Conservation (phyloP, 2,888 invertebrate species). For the Lydus trimaculatus region DNA sequence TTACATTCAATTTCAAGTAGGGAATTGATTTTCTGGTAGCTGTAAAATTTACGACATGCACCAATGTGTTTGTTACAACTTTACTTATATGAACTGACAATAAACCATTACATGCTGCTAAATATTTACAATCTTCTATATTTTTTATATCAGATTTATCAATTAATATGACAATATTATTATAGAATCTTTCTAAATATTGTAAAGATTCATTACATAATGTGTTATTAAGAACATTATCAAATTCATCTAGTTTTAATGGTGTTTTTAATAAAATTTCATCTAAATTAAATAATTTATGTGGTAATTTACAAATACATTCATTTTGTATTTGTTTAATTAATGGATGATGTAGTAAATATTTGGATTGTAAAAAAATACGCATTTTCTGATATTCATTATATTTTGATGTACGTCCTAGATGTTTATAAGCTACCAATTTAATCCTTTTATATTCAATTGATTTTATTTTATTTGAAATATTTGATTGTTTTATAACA, state of each 20-base stretch:
- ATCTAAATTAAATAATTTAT: conserved; percentile 62
- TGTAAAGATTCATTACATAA: conserved; percentile 36
- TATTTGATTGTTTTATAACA: conserved; percentile 67
- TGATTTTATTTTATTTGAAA: conserved; percentile 68
- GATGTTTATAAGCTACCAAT: conserved; percentile 66
- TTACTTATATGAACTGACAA: conserved; percentile 70
- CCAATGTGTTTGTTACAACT: conserved; percentile 71
- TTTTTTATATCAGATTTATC: conserved; percentile 32
- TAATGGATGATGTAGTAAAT: conserved; percentile 69
- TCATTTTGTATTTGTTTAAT: conserved; percentile 67
- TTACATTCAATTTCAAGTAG: conserved; percentile 66
- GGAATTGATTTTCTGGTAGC: conserved; percentile 64
- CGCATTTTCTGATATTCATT: conserved; percentile 66
- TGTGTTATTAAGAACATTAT: conserved; percentile 39
- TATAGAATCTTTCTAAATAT: conserved; percentile 41
- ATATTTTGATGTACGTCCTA: conserved; percentile 69
- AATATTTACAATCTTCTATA: conserved; percentile 28
- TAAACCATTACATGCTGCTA: conserved; percentile 53
- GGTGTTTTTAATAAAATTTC: conserved; percentile 32
- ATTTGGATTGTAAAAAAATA: conserved; percentile 64
- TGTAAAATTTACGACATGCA: conserved; percentile 67
- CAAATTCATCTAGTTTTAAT: conserved; percentile 38
- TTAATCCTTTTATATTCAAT: conserved; percentile 59
- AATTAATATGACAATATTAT: conserved; percentile 32
- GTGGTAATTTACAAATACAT: conserved; percentile 63